phyloP scores from a whole-genome alignment of 2,113 vertebrate genomes.

The Rissa tridactyla region DNA sequence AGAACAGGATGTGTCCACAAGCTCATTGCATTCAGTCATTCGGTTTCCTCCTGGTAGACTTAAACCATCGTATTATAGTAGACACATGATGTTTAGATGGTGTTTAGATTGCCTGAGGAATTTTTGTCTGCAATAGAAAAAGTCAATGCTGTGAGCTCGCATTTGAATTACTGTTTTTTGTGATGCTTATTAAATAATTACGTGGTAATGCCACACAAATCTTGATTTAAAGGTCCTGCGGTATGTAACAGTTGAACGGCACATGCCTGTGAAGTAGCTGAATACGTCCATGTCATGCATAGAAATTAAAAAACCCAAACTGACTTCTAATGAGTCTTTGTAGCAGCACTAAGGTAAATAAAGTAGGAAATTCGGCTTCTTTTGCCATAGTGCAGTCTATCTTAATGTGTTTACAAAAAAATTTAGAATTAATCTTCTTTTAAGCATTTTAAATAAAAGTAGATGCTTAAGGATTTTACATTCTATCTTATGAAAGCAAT shows the following conservation, averaged over 20 bases:
- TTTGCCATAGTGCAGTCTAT: background rate
- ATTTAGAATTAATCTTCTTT: background rate
- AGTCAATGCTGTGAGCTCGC: background rate
- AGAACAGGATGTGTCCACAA: background rate
- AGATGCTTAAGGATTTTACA: background rate
- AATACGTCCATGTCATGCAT: background rate
- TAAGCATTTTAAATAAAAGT: background rate
- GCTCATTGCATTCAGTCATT: background rate
- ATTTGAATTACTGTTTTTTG: background rate
- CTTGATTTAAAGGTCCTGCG: background rate
- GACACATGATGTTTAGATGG: background rate
- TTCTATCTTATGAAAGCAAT: background rate
- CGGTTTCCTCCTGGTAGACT: background rate
- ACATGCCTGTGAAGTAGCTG: background rate
- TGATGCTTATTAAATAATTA: background rate
- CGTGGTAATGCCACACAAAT: background rate
- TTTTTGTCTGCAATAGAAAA: background rate
- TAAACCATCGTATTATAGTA: background rate
- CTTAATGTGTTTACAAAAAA: background rate
- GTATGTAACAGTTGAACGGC: background rate
- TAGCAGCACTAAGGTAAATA: background rate
- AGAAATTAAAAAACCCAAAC: background rate
- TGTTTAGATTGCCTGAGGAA: background rate
- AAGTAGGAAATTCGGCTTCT: background rate
- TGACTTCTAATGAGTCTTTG: background rate